Evolutionary conservation across 1,140 invertebrate species (phyloP).

Genomic region (Pemphigus obesinymphae): DNA sequence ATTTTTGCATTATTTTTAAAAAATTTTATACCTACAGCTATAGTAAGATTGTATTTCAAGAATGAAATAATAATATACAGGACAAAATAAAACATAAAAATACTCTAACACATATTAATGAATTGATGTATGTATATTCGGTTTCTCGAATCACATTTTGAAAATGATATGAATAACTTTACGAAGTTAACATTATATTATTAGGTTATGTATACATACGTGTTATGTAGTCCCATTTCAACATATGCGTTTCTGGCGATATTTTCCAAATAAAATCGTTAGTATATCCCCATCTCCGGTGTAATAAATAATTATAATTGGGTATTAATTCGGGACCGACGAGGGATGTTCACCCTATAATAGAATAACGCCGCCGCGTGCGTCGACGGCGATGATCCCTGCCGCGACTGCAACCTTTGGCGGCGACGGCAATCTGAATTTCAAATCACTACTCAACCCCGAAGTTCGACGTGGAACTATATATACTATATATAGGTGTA

Average conservation of each 20-base stretch:
- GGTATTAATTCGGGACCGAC: neutral
- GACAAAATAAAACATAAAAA: no score
- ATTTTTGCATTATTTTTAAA: no score
- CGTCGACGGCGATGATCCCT: neutral
- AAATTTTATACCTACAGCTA: no score
- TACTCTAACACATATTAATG: no score
- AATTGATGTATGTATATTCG: no score
- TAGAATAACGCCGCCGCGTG: no score
- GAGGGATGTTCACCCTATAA: neutral
- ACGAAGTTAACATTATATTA: no score
- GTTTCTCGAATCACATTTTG: no score
- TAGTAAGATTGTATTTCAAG: no score
- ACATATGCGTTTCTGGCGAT: neutral
- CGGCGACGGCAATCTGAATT: neutral
- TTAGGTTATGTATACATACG: neutral
- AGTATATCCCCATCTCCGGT: neutral
- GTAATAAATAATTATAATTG: neutral
- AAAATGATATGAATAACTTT: no score
- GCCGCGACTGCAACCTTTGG: neutral
- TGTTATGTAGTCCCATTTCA: neutral
- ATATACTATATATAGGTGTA: neutral
- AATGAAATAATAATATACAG: no score
- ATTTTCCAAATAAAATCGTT: neutral
- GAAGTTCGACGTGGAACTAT: neutral
- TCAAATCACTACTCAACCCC: neutral